Evolutionary conservation across 2,888 invertebrate species (phyloP), one percentile per base, ranked within the genome.

Genomic region (Nymphalis polychloros): DNA sequence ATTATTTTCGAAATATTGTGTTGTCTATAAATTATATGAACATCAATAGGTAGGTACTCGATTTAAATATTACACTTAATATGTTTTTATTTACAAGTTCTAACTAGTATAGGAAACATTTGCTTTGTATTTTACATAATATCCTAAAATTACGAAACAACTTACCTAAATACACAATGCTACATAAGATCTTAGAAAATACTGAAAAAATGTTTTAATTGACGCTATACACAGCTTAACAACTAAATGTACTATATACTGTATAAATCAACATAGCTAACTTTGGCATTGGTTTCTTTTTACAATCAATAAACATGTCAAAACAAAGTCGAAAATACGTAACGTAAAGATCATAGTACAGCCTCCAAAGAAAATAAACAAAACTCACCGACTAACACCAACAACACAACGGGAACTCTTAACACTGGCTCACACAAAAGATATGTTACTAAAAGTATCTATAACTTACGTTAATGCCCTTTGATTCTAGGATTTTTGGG

Each of bases 231-330:
- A 92, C 90, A 92, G 81, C 86, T 89, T 91, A 89, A 81, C n/a
- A 86, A 87, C 84, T 91, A 90, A 90, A 88, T 81, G 70, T 72
- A 63, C 64, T 82, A 81, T 82, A 81, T 86, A 87, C 77, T 81
- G 84, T 86, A 70, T 65, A 88, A 91, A 88, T 89, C 91, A 92
- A 92, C 89, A 86, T 90, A 90, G 89, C 91, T 92, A 92, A 90
- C 92, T 93, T 93, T 93, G 92, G 92, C 92, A 93, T 93, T 91
- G 86, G 90, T 90, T 92, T 91, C 85, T 86, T 85, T 85, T 86
- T 86, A 86, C 83, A 85, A 88, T 83, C 85, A 88, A 88, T 85
- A 87, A 90, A 92, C 89, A 86, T 88, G 86, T 87, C 85, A 88
- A 90, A 92, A 90, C 88, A 88, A 86, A 81, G 83, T 88, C 82